Percentiles rank a stretch among this genome's conserved stretches.
phyloP scores from a whole-genome alignment of 2,888 invertebrate species.

The Plagodis pulveraria region DNA sequence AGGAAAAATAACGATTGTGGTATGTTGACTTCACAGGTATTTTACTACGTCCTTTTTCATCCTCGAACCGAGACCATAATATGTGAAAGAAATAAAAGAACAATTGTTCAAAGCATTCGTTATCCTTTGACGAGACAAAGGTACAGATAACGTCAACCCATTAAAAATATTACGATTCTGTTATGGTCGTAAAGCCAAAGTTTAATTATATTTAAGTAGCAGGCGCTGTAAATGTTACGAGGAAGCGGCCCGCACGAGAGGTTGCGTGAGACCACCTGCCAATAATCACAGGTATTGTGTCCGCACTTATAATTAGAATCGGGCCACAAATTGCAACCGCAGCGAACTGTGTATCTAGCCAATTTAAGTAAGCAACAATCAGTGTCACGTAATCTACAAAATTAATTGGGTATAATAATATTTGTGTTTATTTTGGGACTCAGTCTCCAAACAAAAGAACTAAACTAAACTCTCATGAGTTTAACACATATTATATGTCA shows the following conservation, averaged over 20 bases:
- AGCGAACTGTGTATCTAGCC: slow-evolving; percentile 4
- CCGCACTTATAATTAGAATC: slow-evolving; percentile 59
- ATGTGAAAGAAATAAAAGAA: too few relatives aligned
- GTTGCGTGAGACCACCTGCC: slow-evolving; percentile 75
- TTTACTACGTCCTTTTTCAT: too few relatives aligned
- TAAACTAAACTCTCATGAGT: too few relatives aligned
- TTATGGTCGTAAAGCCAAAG: slow-evolving; percentile 36
- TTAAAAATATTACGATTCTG: slow-evolving; percentile 23
- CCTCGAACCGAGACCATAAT: too few relatives aligned
- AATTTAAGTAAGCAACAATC: background rate
- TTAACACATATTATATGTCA: too few relatives aligned
- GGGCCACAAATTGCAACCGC: slow-evolving; percentile 55
- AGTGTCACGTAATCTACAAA: background rate
- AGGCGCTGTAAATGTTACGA: slow-evolving; percentile 50
- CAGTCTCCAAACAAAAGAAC: too few relatives aligned
- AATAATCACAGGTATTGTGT: slow-evolving; percentile 59
- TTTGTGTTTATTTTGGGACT: too few relatives aligned
- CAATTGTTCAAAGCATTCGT: too few relatives aligned
- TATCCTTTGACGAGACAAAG: background rate
- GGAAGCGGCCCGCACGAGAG: slow-evolving; percentile 63
- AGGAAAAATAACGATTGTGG: too few relatives aligned
- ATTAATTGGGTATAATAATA: background rate
- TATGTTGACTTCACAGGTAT: too few relatives aligned
- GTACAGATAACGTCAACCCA: slow-evolving; percentile 14
- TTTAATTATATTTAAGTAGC: slow-evolving; percentile 65